These are phyloP conservation scores for Tuberolachnus salignus DNA, from an alignment of 2,888 invertebrate species.

Conservation along the genomic window DNA sequence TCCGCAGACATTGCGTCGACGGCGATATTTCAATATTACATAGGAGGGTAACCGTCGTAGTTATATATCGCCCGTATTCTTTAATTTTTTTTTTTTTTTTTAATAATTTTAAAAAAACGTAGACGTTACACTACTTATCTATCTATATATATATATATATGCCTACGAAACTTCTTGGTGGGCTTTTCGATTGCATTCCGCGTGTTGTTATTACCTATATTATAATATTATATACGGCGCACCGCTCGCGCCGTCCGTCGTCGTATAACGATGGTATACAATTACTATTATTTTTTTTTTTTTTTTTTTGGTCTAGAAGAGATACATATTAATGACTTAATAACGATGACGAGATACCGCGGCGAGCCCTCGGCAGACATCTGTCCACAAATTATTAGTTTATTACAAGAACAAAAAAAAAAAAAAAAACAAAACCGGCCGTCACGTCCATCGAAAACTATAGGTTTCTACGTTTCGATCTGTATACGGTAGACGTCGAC, in stretches of 20 bases:
- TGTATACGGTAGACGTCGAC: background rate
- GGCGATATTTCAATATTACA: background rate
- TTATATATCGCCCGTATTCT: slow-evolving; percentile 4
- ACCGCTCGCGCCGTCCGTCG: background rate
- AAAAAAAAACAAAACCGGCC: background rate
- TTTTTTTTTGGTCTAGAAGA: background rate
- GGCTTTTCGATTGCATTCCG: slow-evolving; percentile 27
- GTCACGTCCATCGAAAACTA: background rate
- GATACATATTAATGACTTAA: slow-evolving; percentile 51
- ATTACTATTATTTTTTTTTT: slow-evolving; percentile 3
- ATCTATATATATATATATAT: background rate
- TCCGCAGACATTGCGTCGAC: background rate
- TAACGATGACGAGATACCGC: slow-evolving; percentile 17
- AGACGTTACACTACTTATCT: background rate
- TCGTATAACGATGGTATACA: slow-evolving; percentile 15
- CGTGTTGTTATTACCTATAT: slow-evolving; percentile 29
- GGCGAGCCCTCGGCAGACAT: slow-evolving; percentile 16
- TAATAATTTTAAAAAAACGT: slow-evolving; percentile 9
- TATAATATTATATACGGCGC: background rate
- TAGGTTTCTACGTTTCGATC: background rate
- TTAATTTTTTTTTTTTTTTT: slow-evolving; percentile 11
- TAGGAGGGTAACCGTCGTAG: no score
- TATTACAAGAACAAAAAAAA: background rate
- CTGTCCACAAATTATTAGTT: slow-evolving; percentile 1
- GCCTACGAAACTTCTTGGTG: slow-evolving; percentile 24